These are phyloP conservation scores for Alfaro cultratus DNA, from an alignment of 2,797 vertebrate genomes.

Conservation along the genomic window DNA sequence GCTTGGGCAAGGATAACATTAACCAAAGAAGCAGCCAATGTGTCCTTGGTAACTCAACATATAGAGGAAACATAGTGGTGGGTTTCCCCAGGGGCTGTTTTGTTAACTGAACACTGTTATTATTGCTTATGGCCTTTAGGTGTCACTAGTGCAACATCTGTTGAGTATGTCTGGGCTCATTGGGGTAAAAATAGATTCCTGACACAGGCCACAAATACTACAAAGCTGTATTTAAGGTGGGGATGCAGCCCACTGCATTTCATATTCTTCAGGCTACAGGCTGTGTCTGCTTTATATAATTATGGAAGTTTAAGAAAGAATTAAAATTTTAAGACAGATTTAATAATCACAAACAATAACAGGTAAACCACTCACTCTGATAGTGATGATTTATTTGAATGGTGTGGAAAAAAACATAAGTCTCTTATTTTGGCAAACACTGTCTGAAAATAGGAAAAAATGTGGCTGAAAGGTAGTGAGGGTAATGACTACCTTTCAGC, in stretches of 20 bases:
- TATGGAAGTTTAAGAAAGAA: background rate
- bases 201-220: background rate
- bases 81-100: background rate
- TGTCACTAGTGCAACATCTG: constrained; percentile 33
- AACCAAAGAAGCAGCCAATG: background rate
- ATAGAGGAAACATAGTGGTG: background rate
- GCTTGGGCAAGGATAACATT: background rate
- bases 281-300: background rate
- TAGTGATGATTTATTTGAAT: constrained; percentile 41
- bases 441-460: constrained; percentile 50
- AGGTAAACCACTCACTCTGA: constrained; percentile 1
- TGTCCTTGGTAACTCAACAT: too few relatives aligned
- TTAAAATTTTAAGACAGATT: background rate
- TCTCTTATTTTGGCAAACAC: constrained; percentile 49
- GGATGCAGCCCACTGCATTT: background rate
- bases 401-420: constrained; percentile 38
- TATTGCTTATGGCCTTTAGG: constrained; percentile 40
- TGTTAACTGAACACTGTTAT: constrained; percentile 3
- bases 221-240: background rate
- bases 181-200: background rate
- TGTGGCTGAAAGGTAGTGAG: constrained; percentile 31
- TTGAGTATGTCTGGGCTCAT: background rate
- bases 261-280: background rate
- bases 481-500: too few relatives aligned
- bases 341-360: background rate